A percentile compares a stretch with the other conserved stretches of the same genome.
Evolutionary conservation across 2,888 invertebrate genomes (phyloP).

Genomic region (Gymnosoma rotundatum): DNA sequence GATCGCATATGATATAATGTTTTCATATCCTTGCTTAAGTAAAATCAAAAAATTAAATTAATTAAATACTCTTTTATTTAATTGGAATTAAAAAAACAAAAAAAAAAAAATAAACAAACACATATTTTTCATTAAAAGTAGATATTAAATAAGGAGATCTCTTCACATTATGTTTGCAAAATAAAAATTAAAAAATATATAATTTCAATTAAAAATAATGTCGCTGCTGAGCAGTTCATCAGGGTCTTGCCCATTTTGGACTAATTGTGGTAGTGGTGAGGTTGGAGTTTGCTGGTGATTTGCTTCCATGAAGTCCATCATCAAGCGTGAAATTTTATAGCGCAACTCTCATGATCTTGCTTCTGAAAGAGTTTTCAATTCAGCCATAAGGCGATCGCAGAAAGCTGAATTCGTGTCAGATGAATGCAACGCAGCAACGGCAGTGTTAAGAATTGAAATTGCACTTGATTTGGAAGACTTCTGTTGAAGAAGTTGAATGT

Average conservation of each 20-base stretch:
- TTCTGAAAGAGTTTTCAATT: not conserved
- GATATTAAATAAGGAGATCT: not conserved
- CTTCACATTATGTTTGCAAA: not conserved
- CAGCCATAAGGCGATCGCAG: not conserved
- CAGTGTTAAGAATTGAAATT: no score
- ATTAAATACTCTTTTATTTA: not conserved
- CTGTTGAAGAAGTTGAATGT: constrained; percentile 3
- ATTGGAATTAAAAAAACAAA: not conserved
- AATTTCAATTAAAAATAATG: not conserved
- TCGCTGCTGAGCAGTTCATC: not conserved
- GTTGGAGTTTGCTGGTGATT: not conserved
- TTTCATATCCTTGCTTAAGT: no score
- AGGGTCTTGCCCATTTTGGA: not conserved
- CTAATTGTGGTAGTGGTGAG: not conserved
- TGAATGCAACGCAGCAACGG: not conserved
- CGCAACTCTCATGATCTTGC: no score
- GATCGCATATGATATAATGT: constrained; percentile 7
- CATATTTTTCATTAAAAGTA: not conserved
- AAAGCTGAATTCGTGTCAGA: not conserved
- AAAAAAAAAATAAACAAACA: not conserved
- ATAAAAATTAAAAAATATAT: not conserved
- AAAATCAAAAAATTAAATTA: no score
- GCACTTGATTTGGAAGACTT: not conserved
- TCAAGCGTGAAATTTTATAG: no score
- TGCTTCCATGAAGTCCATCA: not conserved